phyloP scores from a whole-genome alignment of 2,888 invertebrate species.

The Dorcus hopei region DNA sequence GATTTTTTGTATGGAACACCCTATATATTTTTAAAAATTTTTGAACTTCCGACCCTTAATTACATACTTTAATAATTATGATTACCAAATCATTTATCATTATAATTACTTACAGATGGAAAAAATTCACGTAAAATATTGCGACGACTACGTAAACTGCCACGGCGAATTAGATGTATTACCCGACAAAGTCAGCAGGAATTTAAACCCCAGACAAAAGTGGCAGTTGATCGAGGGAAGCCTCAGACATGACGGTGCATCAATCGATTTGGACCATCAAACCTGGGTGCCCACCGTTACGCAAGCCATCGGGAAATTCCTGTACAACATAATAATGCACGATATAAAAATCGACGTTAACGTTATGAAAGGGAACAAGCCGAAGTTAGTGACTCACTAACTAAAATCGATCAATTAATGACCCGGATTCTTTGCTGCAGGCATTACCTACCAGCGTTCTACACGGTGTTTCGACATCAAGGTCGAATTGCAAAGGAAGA shows the following conservation, averaged over 20 bases:
- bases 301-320: constrained; percentile 72
- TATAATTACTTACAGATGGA: constrained; percentile 25
- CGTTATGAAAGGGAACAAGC: constrained; percentile 57
- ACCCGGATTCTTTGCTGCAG: constrained; percentile 42
- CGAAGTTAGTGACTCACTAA: constrained; percentile 41
- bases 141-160: constrained; percentile 34
- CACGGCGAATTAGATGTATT: constrained; percentile 32
- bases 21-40: too few relatives aligned
- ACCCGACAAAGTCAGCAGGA: constrained; percentile 29
- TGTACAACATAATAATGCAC: constrained; percentile 82
- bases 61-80: background rate
- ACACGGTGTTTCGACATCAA: constrained; percentile 71
- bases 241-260: constrained; percentile 34
- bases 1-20: too few relatives aligned
- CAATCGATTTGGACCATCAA: constrained; percentile 47
- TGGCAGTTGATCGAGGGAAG: constrained; percentile 68
- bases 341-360: constrained; percentile 81
- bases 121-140: constrained; percentile 41
- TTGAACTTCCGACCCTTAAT: too few relatives aligned
- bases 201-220: constrained; percentile 61
- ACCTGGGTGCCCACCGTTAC: constrained; percentile 67
- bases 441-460: constrained; percentile 73
- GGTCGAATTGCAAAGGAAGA: constrained; percentile 64
- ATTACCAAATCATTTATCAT: background rate
- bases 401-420: background rate